These are phyloP conservation scores for Anguilla pacifica DNA, from an alignment of 2,797 vertebrate genomes.

Conservation along the genomic window DNA sequence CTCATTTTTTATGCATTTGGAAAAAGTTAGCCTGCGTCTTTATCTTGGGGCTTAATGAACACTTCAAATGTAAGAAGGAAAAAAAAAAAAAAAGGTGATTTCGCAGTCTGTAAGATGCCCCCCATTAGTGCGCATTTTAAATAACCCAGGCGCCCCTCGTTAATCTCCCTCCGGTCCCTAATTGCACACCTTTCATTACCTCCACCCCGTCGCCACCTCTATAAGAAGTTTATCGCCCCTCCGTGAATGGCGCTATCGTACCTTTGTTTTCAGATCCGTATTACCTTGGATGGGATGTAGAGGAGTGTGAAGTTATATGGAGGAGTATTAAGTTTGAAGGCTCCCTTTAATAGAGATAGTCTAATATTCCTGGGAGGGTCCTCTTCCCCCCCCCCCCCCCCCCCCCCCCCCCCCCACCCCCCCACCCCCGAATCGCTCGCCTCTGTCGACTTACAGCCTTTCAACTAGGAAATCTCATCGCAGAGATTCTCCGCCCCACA, in stretches of 20 bases:
- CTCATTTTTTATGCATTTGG: not conserved
- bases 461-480: constrained; percentile 48
- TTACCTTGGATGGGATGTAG: constrained; percentile 8
- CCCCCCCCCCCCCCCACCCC: not conserved
- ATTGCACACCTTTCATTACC: not conserved
- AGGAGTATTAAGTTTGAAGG: constrained; percentile 37
- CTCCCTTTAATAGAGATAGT: constrained; percentile 27
- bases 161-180: not conserved
- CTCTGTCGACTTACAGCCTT: constrained; percentile 32
- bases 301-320: not conserved
- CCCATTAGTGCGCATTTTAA: not conserved
- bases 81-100: not conserved
- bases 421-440: not conserved
- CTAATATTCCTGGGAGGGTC: constrained; percentile 35
- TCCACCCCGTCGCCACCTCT: not conserved
- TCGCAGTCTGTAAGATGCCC: not conserved
- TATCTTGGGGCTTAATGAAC: not conserved
- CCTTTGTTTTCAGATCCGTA: not conserved
- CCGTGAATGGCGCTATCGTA: not conserved
- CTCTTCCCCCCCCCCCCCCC: not conserved
- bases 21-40: not conserved
- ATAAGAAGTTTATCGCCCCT: not conserved
- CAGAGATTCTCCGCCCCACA: constrained; percentile 24
- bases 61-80: not conserved
- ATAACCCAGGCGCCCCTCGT: not conserved